A percentile compares a stretch with the other conserved stretches of the same genome.
Conservation (phyloP, 2,797 vertebrate genomes). For the Sitta carolinensis region DNA sequence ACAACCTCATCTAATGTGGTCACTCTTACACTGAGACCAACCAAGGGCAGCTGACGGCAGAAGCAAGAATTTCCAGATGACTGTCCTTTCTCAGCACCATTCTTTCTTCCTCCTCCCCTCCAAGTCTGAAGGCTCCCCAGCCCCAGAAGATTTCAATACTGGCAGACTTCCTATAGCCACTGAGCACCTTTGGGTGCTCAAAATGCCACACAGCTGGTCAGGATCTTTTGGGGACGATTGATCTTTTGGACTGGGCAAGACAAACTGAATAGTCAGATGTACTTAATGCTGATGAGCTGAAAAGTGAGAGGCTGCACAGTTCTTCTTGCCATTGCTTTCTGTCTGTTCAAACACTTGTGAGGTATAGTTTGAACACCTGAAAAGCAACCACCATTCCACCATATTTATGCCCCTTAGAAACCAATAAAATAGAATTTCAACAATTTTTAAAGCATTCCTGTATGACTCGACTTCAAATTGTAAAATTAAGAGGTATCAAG, state of each 20-base stretch:
- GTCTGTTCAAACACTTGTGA: not conserved
- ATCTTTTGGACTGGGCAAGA: not conserved
- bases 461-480: constrained; percentile 37
- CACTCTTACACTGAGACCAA: not conserved
- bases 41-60: not conserved
- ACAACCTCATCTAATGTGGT: not conserved
- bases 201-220: not conserved
- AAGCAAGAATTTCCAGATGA: not conserved
- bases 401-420: not conserved
- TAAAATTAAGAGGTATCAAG: not conserved
- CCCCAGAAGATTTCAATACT: not conserved
- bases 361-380: not conserved
- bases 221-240: not conserved
- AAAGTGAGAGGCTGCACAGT: not conserved
- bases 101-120: not conserved
- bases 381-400: not conserved
- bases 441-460: constrained; percentile 29
- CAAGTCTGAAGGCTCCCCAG: not conserved
- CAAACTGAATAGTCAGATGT: not conserved
- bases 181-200: not conserved
- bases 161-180: not conserved
- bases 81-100: not conserved
- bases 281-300: not conserved
- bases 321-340: not conserved
- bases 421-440: not conserved